Evolutionary conservation across 2,797 vertebrate species (phyloP), one percentile per base, ranked within the genome.

Genomic region (Anolis apletophallus): DNA sequence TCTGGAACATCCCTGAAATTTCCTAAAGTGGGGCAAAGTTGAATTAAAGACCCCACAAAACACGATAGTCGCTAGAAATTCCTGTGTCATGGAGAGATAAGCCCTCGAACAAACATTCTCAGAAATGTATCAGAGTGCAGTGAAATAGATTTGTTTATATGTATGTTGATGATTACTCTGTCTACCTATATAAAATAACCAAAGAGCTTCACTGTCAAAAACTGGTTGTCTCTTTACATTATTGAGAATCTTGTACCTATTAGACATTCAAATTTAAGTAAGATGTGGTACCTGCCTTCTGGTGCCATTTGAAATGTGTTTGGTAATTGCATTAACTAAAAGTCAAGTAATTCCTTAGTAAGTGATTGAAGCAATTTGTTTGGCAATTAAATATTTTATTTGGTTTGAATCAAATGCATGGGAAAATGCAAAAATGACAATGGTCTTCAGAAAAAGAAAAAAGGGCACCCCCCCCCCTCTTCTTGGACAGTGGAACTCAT

Each of bases 401-500:
- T 84, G 46, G 3, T 9, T 50, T 77, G 23, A 59, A 50, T 64
- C 26, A 64, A 10, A 12, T 68, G 32, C n/a, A 52, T 61, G 13
- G 73, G 52, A 13, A 82, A 82, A 82, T 46, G n/a, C 61, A 14
- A 29, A 6, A 64, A 29, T 13, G 13, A 40, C 61, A 78, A 40
- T 29, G 36, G 19, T 34, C 32, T 77, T 34, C 26, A 32, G n/a
- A 23, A n/a, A n/a, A 64, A 50, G 16, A 29, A 52, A 50, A 83
- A 78, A 5, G 1, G 7, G 21, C 1, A 5, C 11, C 4, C 7
- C 6, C 32, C 11, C 5, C 57, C 69, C 76, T 64, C 32, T n/a
- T 59, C 17, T 77, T 69, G 78, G 69, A 83, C 61, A 71, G 21
- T 61, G 32, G 74, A 87, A 54, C 64, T 54, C 46, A 84, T 84